phyloP scores from a whole-genome alignment of 2,888 invertebrate genomes.

The Bellardia bayeri region DNA sequence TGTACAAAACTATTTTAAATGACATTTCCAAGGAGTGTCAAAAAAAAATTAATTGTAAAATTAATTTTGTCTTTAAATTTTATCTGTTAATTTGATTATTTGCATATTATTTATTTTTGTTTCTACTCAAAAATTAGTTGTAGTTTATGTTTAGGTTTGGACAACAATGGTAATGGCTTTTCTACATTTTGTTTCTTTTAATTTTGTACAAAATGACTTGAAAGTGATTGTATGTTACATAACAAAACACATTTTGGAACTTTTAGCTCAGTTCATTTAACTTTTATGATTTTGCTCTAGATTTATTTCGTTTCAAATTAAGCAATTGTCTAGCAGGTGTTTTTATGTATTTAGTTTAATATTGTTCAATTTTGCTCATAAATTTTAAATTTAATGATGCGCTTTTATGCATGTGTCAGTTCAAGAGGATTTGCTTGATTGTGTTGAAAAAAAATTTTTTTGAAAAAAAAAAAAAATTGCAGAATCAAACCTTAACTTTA shows the following conservation, averaged over 20 bases:
- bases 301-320: conserved; percentile 30
- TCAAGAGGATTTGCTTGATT: conserved; percentile 11
- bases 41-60: conserved; percentile 41
- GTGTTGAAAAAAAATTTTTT: conserved; percentile 13
- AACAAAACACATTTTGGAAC: background rate
- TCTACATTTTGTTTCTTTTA: background rate
- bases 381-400: conserved; percentile 22
- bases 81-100: conserved; percentile 33
- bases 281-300: conserved; percentile 69
- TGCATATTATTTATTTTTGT: background rate
- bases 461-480: conserved; percentile 12
- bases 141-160: conserved; percentile 10
- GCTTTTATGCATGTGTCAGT: conserved; percentile 17
- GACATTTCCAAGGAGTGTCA: conserved; percentile 26
- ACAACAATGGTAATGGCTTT: conserved; percentile 25
- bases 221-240: conserved; percentile 45
- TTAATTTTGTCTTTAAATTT: background rate
- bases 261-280: conserved; percentile 57
- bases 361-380: background rate
- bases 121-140: background rate
- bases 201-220: background rate
- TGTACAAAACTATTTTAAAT: background rate
- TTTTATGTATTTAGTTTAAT: background rate
- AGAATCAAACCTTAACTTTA: background rate
- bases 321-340: conserved; percentile 16